Conservation (phyloP, 1,140 invertebrate species). For the Hormaphis cornu region DNA sequence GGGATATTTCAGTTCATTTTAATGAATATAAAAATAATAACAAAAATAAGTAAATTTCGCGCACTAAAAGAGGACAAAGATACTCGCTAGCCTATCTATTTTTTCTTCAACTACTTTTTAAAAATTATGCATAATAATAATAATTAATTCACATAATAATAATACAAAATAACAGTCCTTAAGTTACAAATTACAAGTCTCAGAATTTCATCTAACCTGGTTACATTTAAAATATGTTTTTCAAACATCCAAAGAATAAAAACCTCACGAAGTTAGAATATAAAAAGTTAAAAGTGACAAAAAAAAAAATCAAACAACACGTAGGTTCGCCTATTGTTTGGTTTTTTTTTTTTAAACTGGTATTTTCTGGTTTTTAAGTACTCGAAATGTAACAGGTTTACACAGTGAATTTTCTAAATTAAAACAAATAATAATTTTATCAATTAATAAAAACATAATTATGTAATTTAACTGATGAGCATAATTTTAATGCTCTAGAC, state of each 20-base stretch:
- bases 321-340: neutral
- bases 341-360: constrained; percentile 11
- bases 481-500: constrained; percentile 6
- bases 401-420: constrained; percentile 30
- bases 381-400: constrained; percentile 32
- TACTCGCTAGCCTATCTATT: constrained; percentile 26
- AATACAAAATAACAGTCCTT: constrained; percentile 33
- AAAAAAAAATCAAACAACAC: constrained; percentile 17
- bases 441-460: constrained; percentile 32
- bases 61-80: constrained; percentile 29
- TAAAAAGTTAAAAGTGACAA: constrained; percentile 29
- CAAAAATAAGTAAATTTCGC: constrained; percentile 32
- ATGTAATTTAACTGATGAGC: constrained; percentile 15
- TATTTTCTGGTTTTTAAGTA: constrained; percentile 23
- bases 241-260: constrained; percentile 31
- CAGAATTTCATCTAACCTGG: constrained; percentile 33
- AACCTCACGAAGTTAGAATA: constrained; percentile 30
- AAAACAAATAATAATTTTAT: constrained; percentile 26
- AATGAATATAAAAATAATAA: constrained; percentile 32
- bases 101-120: constrained; percentile 22
- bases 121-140: constrained; percentile 32
- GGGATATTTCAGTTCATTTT: constrained; percentile 31
- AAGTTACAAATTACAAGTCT: constrained; percentile 33
- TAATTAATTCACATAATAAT: constrained; percentile 33
- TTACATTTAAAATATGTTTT: constrained; percentile 32